Percentiles rank a stretch among this genome's conserved stretches.
phyloP scores from a whole-genome alignment of 2,797 vertebrate genomes.

The Glossophaga mutica region DNA sequence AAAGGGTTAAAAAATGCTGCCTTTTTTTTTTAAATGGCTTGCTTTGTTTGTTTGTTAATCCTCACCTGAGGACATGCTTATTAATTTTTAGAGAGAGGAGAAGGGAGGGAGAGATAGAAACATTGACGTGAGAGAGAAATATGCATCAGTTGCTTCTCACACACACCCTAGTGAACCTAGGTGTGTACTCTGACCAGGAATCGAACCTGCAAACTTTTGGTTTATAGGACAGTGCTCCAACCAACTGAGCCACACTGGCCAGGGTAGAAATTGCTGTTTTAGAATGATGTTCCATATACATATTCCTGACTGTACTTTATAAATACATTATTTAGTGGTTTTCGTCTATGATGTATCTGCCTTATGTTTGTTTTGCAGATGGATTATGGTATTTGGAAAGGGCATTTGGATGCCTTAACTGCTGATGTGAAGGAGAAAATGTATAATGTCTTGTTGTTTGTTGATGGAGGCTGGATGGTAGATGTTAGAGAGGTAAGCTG shows the following conservation, averaged over 20 bases:
- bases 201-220: background rate
- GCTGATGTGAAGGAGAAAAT: slow-evolving; percentile 97
- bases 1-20: background rate
- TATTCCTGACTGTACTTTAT: slow-evolving; percentile 5
- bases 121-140: background rate
- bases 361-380: slow-evolving; percentile 81
- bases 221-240: background rate
- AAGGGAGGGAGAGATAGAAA: background rate
- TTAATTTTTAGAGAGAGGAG: background rate
- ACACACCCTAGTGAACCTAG: background rate
- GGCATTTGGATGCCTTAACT: slow-evolving; percentile 90
- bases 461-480: slow-evolving; percentile 98
- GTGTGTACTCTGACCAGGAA: background rate
- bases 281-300: slow-evolving; percentile 52
- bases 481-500: slow-evolving; percentile 92
- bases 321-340: slow-evolving; percentile 16
- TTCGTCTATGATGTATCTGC: background rate
- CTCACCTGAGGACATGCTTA: background rate
- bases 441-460: slow-evolving; percentile 97
- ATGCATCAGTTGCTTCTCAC: background rate
- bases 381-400: slow-evolving; percentile 90
- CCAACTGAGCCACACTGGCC: background rate
- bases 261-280: background rate
- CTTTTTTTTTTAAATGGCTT: background rate
- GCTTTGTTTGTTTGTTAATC: background rate